These are phyloP conservation scores for Sarotherodon lohbergeri DNA, from an alignment of 2,113 vertebrate genomes.

Conservation along the genomic window DNA sequence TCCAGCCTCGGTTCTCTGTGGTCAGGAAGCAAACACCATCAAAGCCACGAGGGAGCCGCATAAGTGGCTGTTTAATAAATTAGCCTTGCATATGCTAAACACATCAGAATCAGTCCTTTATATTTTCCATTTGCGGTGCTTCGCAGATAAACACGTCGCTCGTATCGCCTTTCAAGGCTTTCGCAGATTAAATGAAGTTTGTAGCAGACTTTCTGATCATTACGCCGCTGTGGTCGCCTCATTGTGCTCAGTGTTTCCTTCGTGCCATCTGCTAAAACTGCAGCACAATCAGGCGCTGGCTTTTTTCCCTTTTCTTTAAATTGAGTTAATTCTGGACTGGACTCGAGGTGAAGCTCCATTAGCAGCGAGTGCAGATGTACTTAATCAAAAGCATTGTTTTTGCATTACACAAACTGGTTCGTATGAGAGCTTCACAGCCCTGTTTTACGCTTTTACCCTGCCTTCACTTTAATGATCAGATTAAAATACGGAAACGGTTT, in stretches of 20 bases:
- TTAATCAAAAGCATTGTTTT: neutral
- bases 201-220: neutral
- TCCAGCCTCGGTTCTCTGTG: neutral
- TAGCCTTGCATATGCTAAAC: neutral
- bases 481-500: neutral
- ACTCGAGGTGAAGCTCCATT: neutral
- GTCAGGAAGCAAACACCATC: neutral
- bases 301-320: neutral
- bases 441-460: neutral
- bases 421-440: neutral
- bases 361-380: neutral
- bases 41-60: neutral
- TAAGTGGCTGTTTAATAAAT: neutral
- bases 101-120: fast-evolving
- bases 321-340: neutral
- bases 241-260: neutral
- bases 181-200: neutral
- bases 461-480: constrained; percentile 4
- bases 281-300: neutral
- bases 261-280: neutral
- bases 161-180: neutral
- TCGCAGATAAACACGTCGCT: neutral
- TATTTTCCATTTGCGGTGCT: neutral
- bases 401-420: neutral
- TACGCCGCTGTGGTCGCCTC: neutral